These are phyloP conservation scores for Serrognathus titanus DNA, from an alignment of 2,888 invertebrate species.

Conservation along the genomic window DNA sequence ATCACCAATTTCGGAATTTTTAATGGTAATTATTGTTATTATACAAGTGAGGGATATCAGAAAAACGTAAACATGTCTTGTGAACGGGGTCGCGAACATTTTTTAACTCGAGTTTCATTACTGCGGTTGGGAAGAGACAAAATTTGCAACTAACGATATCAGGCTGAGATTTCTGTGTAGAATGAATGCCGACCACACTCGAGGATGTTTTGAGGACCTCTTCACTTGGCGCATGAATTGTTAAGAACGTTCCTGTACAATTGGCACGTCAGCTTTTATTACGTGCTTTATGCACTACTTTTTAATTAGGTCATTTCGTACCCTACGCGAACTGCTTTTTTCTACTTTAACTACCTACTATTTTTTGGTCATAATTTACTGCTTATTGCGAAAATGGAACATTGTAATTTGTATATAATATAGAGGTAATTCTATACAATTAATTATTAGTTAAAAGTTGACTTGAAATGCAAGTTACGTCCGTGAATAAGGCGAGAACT, in stretches of 20 bases:
- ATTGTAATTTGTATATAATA: too few species aligned
- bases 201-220: conserved; percentile 32
- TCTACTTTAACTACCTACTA: too few species aligned
- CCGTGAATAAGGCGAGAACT: too few species aligned
- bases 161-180: conserved; percentile 24
- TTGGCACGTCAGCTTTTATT: conserved; percentile 36
- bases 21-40: conserved; percentile 9
- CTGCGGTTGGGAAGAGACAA: not conserved
- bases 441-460: too few species aligned
- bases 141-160: conserved; percentile 2
- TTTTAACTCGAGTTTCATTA: conserved; percentile 1
- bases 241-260: conserved; percentile 30
- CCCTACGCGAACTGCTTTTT: too few species aligned
- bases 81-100: conserved; percentile 8
- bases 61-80: conserved; percentile 13
- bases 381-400: too few species aligned
- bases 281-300: too few species aligned
- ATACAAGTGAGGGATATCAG: conserved; percentile 11
- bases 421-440: too few species aligned
- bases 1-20: not conserved
- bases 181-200: conserved; percentile 29
- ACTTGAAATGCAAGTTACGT: too few species aligned
- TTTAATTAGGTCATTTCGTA: too few species aligned
- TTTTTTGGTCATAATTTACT: too few species aligned
- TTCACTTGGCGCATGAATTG: conserved; percentile 38